Evolutionary conservation across 1,140 invertebrate genomes (phyloP).

Genomic region (Halesus radiatus): DNA sequence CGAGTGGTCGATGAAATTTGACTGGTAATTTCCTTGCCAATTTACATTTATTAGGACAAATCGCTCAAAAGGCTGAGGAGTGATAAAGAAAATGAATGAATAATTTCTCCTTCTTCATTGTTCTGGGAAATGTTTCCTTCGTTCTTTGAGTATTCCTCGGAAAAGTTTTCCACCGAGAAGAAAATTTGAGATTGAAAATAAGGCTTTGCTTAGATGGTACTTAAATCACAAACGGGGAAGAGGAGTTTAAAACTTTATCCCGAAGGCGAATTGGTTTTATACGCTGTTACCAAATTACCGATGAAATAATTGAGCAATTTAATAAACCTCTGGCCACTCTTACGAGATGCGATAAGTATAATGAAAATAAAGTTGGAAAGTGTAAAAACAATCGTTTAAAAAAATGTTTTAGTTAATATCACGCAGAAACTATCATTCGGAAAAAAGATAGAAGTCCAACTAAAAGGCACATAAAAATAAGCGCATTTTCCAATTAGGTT

Average conservation of each 20-base stretch:
- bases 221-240: neutral
- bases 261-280: slow-evolving; percentile 9
- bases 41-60: slow-evolving; percentile 10
- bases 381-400: too few species aligned
- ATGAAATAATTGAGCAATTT: neutral
- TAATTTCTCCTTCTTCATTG: neutral
- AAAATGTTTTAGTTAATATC: too few species aligned
- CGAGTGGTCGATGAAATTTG: neutral
- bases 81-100: slow-evolving; percentile 16
- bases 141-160: neutral
- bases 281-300: neutral
- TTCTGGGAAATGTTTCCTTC: neutral
- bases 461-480: too few species aligned
- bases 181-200: slow-evolving; percentile 21
- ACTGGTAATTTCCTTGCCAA: neutral
- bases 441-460: too few species aligned
- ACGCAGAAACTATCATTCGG: too few species aligned
- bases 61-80: neutral
- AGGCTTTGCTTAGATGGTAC: neutral
- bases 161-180: neutral
- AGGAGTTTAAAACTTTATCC: neutral
- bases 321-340: neutral
- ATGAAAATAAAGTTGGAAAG: neutral
- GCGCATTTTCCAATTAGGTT: too few species aligned
- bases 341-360: neutral